phyloP scores from a whole-genome alignment of 2,113 vertebrate species.

The Megaleporinus macrocephalus region DNA sequence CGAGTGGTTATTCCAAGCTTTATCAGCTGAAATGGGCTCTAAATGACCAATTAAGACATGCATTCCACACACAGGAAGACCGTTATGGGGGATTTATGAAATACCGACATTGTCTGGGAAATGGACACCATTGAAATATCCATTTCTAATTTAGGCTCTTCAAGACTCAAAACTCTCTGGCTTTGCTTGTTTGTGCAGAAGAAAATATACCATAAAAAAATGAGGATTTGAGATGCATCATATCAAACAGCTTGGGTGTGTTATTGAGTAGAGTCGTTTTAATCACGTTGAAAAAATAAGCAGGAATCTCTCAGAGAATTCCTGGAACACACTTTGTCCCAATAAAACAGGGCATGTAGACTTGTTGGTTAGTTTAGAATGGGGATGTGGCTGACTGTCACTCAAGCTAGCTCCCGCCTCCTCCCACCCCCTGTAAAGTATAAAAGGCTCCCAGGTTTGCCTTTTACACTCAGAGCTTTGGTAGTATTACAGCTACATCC shows the following conservation, averaged over 20 bases:
- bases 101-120: slow-evolving; percentile 17
- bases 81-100: slow-evolving; percentile 34
- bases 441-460: slow-evolving; percentile 70
- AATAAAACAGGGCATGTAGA: slow-evolving; percentile 51
- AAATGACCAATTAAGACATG: slow-evolving; percentile 34
- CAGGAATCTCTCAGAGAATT: slow-evolving; percentile 24
- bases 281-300: slow-evolving; percentile 44
- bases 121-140: slow-evolving; percentile 17
- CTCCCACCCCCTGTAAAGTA: slow-evolving; percentile 62
- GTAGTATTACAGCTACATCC: slow-evolving; percentile 66
- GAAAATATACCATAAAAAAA: slow-evolving; percentile 28
- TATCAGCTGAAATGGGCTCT: slow-evolving; percentile 35
- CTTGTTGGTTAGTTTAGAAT: slow-evolving; percentile 50
- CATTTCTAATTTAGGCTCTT: not conserved
- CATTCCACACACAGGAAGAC: slow-evolving; percentile 34
- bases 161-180: slow-evolving; percentile 1
- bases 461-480: slow-evolving; percentile 70
- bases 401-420: slow-evolving; percentile 66
- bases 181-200: slow-evolving; percentile 15
- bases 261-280: slow-evolving; percentile 23
- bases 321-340: slow-evolving; percentile 34
- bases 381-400: slow-evolving; percentile 59
- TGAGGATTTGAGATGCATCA: slow-evolving; percentile 13
- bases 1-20: slow-evolving; percentile 24
- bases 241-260: slow-evolving; percentile 31